Evolutionary conservation across 2,797 vertebrate genomes (phyloP).

Genomic region (Apodemus agrarius): DNA sequence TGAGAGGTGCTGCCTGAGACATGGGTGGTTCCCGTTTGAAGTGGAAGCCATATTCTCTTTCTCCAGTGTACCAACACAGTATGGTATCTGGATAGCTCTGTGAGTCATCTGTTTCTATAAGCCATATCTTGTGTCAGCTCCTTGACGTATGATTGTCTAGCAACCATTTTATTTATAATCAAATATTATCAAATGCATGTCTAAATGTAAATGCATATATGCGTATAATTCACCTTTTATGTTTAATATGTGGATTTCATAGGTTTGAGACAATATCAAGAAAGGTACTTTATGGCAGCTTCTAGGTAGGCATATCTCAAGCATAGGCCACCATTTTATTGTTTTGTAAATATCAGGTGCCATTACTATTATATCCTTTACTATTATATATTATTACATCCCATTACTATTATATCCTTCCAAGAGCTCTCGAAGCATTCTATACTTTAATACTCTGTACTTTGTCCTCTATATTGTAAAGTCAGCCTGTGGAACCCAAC

Average conservation of each 20-base stretch:
- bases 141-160: not conserved
- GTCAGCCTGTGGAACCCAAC: conserved; percentile 23
- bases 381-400: too few relatives aligned
- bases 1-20: not conserved
- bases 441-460: not conserved
- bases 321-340: not conserved
- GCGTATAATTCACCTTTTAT: not conserved
- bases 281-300: not conserved
- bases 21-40: not conserved
- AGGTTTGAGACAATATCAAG: not conserved
- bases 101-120: not conserved
- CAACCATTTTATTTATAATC: conserved; percentile 1
- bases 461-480: conserved; percentile 16
- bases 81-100: not conserved
- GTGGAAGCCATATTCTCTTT: not conserved
- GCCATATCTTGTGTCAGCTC: not conserved
- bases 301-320: not conserved
- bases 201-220: not conserved
- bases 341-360: not conserved
- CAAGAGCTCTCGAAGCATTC: conserved; percentile 6
- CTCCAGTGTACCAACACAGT: not conserved
- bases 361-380: not conserved
- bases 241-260: not conserved
- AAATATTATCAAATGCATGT: not conserved
- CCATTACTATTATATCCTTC: not conserved